Evolutionary conservation across 1,140 invertebrate species (phyloP).

Genomic region (Ganaspis sp.): DNA sequence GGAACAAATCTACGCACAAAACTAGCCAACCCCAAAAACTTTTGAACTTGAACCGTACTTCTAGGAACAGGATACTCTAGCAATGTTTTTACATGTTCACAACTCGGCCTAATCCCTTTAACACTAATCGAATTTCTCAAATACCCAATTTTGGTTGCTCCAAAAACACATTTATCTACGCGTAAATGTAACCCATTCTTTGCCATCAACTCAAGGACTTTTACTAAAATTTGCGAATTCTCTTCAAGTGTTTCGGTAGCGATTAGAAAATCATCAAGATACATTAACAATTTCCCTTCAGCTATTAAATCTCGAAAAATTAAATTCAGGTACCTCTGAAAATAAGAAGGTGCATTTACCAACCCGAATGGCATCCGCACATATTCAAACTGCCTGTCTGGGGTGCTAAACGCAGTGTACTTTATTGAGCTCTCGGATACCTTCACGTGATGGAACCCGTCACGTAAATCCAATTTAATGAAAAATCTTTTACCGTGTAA

Average conservation of each 20-base stretch:
- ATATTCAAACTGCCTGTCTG: conserved; percentile 32
- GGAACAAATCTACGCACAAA: no score
- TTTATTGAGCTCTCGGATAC: conserved; percentile 6
- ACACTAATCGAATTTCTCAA: no score
- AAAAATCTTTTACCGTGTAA: neutral
- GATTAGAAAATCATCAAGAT: conserved; percentile 23
- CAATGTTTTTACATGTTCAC: no score
- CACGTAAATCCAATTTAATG: conserved; percentile 21
- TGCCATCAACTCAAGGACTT: neutral
- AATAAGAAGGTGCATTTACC: conserved; percentile 25
- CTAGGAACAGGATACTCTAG: no score
- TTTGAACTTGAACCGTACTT: no score
- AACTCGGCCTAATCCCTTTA: no score
- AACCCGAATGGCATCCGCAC: conserved; percentile 21
- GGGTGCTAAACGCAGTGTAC: conserved; percentile 34
- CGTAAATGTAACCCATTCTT: neutral
- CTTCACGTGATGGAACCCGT: neutral
- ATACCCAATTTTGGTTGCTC: no score
- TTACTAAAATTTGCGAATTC: neutral
- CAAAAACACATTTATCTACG: no score
- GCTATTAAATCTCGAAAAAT: conserved; percentile 15
- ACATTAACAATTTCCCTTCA: neutral
- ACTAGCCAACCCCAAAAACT: no score
- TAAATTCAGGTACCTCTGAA: conserved; percentile 22
- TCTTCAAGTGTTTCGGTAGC: neutral